phyloP scores from a whole-genome alignment of 2,888 invertebrate species.

The Eristalis arbustorum region DNA sequence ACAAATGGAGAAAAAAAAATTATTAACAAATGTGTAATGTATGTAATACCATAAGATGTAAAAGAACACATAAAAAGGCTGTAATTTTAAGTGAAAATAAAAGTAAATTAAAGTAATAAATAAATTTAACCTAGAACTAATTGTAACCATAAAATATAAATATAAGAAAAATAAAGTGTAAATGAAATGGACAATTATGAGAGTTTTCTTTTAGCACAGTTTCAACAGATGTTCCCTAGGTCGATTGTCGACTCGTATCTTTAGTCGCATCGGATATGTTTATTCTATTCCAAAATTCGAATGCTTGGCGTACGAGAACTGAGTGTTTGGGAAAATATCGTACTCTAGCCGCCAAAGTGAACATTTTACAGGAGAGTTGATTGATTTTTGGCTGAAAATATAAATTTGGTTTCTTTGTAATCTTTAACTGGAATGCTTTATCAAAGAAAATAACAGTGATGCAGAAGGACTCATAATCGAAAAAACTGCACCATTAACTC shows the following conservation, averaged over 20 bases:
- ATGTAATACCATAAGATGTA: constrained; percentile 66
- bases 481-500: too few relatives aligned
- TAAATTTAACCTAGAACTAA: constrained; percentile 66
- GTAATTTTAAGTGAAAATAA: constrained; percentile 79
- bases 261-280: too few relatives aligned
- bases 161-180: constrained; percentile 70
- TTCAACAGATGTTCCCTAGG: background rate
- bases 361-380: too few relatives aligned
- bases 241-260: background rate
- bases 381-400: too few relatives aligned
- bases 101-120: constrained; percentile 67
- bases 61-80: constrained; percentile 77
- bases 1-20: constrained; percentile 19
- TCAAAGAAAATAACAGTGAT: too few relatives aligned
- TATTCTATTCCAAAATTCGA: too few relatives aligned
- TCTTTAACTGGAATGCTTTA: too few relatives aligned
- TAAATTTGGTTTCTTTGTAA: too few relatives aligned
- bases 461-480: too few relatives aligned
- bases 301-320: too few relatives aligned
- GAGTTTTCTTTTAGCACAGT: constrained; percentile 2
- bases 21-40: constrained; percentile 57
- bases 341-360: too few relatives aligned
- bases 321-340: too few relatives aligned
- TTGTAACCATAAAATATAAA: constrained; percentile 68
- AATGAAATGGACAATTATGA: constrained; percentile 53